These are phyloP conservation scores for Siniperca knerii DNA, from an alignment of 2,113 vertebrate genomes.

Conservation along the genomic window DNA sequence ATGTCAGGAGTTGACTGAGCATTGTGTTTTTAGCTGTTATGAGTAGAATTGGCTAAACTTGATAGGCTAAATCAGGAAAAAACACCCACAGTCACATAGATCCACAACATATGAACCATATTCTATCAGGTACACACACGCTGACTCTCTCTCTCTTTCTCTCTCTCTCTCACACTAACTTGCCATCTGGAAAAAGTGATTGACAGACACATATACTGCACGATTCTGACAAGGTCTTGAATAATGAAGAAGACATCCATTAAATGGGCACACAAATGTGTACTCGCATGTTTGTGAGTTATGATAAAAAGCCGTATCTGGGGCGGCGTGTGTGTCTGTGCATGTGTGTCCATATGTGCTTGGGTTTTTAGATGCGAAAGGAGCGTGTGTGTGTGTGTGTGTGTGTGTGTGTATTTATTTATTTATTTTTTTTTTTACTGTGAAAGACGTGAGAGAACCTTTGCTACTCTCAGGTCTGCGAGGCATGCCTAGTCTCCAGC, in stretches of 20 bases:
- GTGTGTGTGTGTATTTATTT: neutral
- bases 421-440: conserved; percentile 21
- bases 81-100: conserved; percentile 21
- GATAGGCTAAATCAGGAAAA: conserved; percentile 37
- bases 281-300: conserved; percentile 37
- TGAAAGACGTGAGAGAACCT: conserved; percentile 78
- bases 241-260: conserved; percentile 54
- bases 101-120: neutral
- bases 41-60: conserved; percentile 22
- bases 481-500: conserved; percentile 76
- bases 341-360: conserved; percentile 54
- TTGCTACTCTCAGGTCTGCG: conserved; percentile 75
- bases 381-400: conserved; percentile 9
- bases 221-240: conserved; percentile 53
- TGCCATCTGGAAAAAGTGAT: conserved; percentile 61
- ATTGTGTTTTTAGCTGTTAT: conserved; percentile 21
- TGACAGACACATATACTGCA: conserved; percentile 36
- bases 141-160: conserved; percentile 11
- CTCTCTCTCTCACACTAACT: conserved; percentile 22
- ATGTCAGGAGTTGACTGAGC: conserved; percentile 51
- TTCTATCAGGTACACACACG: conserved; percentile 12
- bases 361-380: conserved; percentile 45
- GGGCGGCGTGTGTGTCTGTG: conserved; percentile 52
- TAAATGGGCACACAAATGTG: conserved; percentile 20
- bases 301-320: conserved; percentile 51